These are phyloP conservation scores for Pseudolaguvia tuberculata DNA, from an alignment of 2,113 vertebrate species.

Conservation along the genomic window DNA sequence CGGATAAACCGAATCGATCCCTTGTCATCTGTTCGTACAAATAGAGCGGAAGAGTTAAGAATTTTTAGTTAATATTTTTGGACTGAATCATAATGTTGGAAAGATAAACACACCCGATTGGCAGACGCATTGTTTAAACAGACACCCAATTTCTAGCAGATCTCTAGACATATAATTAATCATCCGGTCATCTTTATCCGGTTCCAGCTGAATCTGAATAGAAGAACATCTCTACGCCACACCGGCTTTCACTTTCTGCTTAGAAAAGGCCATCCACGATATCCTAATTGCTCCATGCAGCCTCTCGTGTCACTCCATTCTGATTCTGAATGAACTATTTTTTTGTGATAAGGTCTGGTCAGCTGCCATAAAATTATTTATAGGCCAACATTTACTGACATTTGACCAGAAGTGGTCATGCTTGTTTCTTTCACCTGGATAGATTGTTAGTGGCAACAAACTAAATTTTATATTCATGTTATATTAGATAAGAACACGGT, in stretches of 20 bases:
- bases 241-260: neutral
- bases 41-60: neutral
- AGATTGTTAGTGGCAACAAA: too few relatives aligned
- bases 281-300: slow-evolving; percentile 30
- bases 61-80: neutral
- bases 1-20: slow-evolving; percentile 3
- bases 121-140: neutral
- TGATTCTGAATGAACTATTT: slow-evolving; percentile 28
- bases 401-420: slow-evolving; percentile 7
- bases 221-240: slow-evolving; percentile 8
- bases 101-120: neutral
- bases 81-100: neutral
- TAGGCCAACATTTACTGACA: slow-evolving; percentile 21
- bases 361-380: slow-evolving; percentile 28
- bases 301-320: slow-evolving; percentile 11
- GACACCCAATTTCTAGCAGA: neutral
- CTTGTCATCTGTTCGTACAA: slow-evolving; percentile 12
- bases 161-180: neutral
- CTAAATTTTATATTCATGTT: too few relatives aligned
- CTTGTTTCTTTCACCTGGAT: slow-evolving; percentile 18
- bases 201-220: slow-evolving; percentile 2
- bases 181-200: neutral
- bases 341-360: slow-evolving; percentile 2
- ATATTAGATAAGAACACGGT: too few relatives aligned
- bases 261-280: slow-evolving; percentile 28